These are phyloP conservation scores for Trichechus manatus DNA, from an alignment of 2,113 vertebrate species.

Conservation along the genomic window DNA sequence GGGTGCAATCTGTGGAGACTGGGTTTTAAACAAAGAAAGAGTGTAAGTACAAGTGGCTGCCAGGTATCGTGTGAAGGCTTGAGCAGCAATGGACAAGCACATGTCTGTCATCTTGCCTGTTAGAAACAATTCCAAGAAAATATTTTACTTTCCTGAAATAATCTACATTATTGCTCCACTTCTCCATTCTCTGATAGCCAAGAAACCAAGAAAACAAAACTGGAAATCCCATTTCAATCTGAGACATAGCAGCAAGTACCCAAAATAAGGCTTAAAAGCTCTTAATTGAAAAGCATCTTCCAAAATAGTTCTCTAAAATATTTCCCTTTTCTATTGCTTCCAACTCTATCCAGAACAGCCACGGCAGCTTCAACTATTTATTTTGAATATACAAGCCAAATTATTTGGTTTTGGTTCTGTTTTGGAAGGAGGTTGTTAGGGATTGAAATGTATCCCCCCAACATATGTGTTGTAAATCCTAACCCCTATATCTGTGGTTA, in stretches of 20 bases:
- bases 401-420: not conserved
- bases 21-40: not conserved
- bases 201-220: not conserved
- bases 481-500: too few relatives aligned
- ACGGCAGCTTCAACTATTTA: not conserved
- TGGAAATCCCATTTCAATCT: not conserved
- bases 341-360: not conserved
- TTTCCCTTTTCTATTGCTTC: not conserved
- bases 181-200: not conserved
- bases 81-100: not conserved
- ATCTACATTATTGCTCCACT: not conserved
- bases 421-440: not conserved
- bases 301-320: not conserved
- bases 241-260: not conserved
- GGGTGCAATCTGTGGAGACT: not conserved
- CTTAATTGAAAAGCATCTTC: not conserved
- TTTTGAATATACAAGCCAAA: not conserved
- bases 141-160: not conserved
- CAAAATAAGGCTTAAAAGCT: not conserved
- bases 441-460: too few relatives aligned
- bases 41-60: not conserved
- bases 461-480: too few relatives aligned
- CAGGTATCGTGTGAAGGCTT: not conserved
- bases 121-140: not conserved
- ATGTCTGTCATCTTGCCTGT: not conserved